A percentile compares a stretch with the other conserved stretches of the same genome.
These are phyloP conservation scores for Sclerodermus sp. DNA, from an alignment of 2,888 invertebrate genomes.

Conservation along the genomic window DNA sequence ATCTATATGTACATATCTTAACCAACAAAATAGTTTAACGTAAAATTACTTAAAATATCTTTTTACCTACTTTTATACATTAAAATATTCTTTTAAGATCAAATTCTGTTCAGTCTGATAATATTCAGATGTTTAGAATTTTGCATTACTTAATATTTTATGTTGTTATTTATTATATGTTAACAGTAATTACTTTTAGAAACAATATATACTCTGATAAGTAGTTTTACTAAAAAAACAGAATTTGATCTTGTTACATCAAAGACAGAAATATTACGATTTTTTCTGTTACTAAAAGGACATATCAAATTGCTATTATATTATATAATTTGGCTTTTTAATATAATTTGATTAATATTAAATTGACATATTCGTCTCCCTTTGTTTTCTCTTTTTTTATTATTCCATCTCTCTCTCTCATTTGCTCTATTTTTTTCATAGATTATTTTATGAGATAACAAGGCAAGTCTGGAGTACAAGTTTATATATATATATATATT, in stretches of 20 bases:
- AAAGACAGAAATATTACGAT: slow-evolving; percentile 19
- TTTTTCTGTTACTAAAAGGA: slow-evolving; percentile 24
- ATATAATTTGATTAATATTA: slow-evolving; percentile 39
- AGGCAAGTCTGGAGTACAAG: slow-evolving; percentile 29
- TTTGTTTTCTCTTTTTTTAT: slow-evolving; percentile 10
- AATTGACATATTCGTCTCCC: slow-evolving; percentile 35
- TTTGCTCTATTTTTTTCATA: slow-evolving; percentile 10
- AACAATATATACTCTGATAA: neutral
- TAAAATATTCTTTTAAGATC: slow-evolving; percentile 19
- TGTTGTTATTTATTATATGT: slow-evolving; percentile 10
- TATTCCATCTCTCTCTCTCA: slow-evolving; percentile 9
- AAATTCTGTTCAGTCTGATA: slow-evolving; percentile 34
- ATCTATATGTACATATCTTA: slow-evolving; percentile 21
- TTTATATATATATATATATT: neutral
- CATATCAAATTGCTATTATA: slow-evolving; percentile 33
- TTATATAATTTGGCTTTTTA: slow-evolving; percentile 37
- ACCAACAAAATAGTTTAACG: slow-evolving; percentile 20
- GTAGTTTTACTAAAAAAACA: slow-evolving; percentile 13
- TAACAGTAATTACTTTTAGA: slow-evolving; percentile 15
- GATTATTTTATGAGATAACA: slow-evolving; percentile 15
- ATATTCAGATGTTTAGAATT: slow-evolving; percentile 9
- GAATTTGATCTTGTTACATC: slow-evolving; percentile 29
- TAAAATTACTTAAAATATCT: slow-evolving; percentile 18
- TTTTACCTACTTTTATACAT: slow-evolving; percentile 15
- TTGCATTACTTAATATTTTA: neutral